A percentile compares a stretch with the other conserved stretches of the same genome.
These are phyloP conservation scores for Chromobotia macracanthus DNA, from an alignment of 2,797 vertebrate species.

Conservation along the genomic window DNA sequence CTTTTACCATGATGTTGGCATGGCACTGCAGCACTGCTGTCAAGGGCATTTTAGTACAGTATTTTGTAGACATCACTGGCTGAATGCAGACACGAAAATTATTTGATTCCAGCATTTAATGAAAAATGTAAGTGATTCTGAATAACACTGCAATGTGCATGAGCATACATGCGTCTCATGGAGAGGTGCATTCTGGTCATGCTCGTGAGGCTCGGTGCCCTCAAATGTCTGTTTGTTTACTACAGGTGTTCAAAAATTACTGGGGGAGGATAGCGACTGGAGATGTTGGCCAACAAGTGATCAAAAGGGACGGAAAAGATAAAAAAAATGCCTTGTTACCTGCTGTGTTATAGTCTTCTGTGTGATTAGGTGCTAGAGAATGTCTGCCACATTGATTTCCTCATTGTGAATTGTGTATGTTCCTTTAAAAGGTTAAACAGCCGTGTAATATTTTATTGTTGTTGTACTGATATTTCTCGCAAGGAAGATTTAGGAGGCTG, in stretches of 20 bases:
- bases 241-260: constrained; percentile 16
- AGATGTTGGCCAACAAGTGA: background rate
- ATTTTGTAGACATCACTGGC: background rate
- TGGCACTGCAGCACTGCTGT: background rate
- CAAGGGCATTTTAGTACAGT: background rate
- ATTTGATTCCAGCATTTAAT: background rate
- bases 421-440: constrained; percentile 13
- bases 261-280: background rate
- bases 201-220: constrained; percentile 2
- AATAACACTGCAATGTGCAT: background rate
- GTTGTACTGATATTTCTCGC: background rate
- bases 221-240: constrained; percentile 25
- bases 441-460: background rate
- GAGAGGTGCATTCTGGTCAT: constrained; percentile 15
- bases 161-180: background rate
- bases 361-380: background rate
- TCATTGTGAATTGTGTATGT: background rate
- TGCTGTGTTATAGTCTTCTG: background rate
- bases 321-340: background rate
- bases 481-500: background rate
- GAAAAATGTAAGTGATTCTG: background rate
- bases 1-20: background rate
- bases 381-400: background rate
- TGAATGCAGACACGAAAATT: background rate
- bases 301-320: background rate